Evolutionary conservation across 2,113 vertebrate genomes (phyloP), one percentile per base, ranked within the genome.

Genomic region (Tragelaphus buxtoni): DNA sequence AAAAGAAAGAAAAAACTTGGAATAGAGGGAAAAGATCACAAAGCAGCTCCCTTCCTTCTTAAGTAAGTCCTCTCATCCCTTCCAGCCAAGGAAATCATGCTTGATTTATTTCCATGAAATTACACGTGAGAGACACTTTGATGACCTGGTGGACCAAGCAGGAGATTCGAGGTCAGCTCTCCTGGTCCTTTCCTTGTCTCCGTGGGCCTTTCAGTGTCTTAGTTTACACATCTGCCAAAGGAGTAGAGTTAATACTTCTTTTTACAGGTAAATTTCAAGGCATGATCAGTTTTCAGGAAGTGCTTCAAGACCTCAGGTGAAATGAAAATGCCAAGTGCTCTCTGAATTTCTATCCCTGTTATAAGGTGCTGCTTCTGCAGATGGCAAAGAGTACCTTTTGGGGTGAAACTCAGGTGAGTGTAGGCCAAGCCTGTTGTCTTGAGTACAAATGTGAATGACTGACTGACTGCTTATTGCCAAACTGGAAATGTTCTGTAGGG

Each of bases 401-500:
- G 88, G 96, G 96, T 97, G 79, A 0, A 90, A 2, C 95, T 96
- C 97, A 90, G 0, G 0, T 60, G 84, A 80, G 94, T 94, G 97
- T 98, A 96, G 96, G 98, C 97, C 98, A 97, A 96, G 98, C 97
- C 98, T 98, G 97, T 97, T 97, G 97, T 98, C 98, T 98, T 97
- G 95, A 98, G 97, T 98, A 98, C 97, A 99, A 98, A 99, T 99
- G 99, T 99, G 99, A 99, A 99, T 98, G 98, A 98, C 39, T 96
- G 95, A 98, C 96, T 98, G 95, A 98, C 97, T 99, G 98, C 98
- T 99, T 99, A 99, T 99, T 99, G 99, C 99, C 99, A 99, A 99
- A 99, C 99, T 99, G 99, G 99, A 99, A 99, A 99, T 98, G 98
- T 99, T 99, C 99, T 95, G 99, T 99, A 99, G 99, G 99, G 99